Percentiles rank a stretch among this genome's conserved stretches.
These are phyloP conservation scores for Oenanthe oenanthe DNA, from an alignment of 2,113 vertebrate genomes.

Conservation along the genomic window DNA sequence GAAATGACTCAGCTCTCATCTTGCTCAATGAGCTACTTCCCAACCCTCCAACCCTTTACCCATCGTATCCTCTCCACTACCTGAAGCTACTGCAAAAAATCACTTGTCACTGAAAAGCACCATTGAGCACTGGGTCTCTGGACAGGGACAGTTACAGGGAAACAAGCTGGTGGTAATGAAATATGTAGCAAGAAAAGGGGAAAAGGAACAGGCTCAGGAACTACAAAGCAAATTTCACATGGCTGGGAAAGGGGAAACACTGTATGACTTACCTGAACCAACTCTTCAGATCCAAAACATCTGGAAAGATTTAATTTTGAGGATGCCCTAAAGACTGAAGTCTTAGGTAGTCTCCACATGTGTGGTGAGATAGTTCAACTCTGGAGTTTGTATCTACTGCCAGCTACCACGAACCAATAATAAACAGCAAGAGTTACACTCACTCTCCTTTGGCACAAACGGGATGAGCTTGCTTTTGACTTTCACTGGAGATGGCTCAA, in stretches of 20 bases:
- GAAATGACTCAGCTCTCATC: not conserved
- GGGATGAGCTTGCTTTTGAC: conserved; percentile 81
- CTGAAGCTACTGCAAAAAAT: not conserved
- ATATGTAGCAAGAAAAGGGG: not conserved
- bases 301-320: conserved; percentile 16
- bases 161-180: not conserved
- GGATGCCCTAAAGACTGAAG: not conserved
- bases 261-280: not conserved
- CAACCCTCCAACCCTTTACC: not conserved
- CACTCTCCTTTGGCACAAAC: conserved; percentile 90
- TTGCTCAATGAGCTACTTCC: not conserved
- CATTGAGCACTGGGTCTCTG: not conserved
- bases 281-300: not conserved
- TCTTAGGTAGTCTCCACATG: not conserved
- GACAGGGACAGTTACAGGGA: not conserved
- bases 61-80: not conserved
- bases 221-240: not conserved
- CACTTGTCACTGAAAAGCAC: not conserved
- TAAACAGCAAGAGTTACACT: conserved; percentile 61
- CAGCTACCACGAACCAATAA: not conserved
- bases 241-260: not conserved
- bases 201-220: not conserved
- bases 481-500: conserved; percentile 81
- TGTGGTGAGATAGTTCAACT: not conserved
- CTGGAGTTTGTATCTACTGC: not conserved